Conservation (phyloP, 1,140 invertebrate genomes). For the Heterodera schachtii region DNA sequence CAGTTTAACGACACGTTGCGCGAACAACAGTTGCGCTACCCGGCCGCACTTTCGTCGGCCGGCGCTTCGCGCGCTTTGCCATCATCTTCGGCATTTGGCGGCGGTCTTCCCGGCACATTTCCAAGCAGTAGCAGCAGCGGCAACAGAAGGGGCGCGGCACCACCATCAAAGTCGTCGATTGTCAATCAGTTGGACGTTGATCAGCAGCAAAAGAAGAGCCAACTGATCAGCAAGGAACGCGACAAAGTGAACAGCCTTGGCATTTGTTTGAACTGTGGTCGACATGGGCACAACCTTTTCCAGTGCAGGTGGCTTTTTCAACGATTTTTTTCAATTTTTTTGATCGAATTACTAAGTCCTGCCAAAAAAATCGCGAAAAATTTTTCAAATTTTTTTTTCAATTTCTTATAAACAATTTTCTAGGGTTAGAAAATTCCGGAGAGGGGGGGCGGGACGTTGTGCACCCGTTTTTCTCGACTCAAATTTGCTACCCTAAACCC, state of each 20-base stretch:
- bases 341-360: too few relatives aligned
- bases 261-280: conserved; percentile 25
- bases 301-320: conserved; percentile 10
- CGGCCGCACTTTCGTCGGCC: background rate
- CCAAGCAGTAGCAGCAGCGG: background rate
- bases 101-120: background rate
- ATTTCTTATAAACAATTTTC: too few relatives aligned
- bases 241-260: background rate
- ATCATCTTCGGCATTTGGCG: background rate
- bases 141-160: background rate
- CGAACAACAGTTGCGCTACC: background rate
- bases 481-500: too few relatives aligned
- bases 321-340: too few relatives aligned
- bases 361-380: too few relatives aligned
- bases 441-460: too few relatives aligned
- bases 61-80: background rate
- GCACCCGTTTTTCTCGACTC: too few relatives aligned
- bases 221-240: background rate
- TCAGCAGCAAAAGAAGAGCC: background rate
- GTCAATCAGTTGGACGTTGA: background rate
- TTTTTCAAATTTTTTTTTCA: too few relatives aligned
- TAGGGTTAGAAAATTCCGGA: too few relatives aligned
- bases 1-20: background rate
- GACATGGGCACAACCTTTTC: conserved; percentile 15
- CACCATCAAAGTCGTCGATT: background rate